Percentiles rank a stretch among this genome's conserved stretches.
Conservation (phyloP, 2,797 vertebrate species). For the Eulemur coronatus region DNA sequence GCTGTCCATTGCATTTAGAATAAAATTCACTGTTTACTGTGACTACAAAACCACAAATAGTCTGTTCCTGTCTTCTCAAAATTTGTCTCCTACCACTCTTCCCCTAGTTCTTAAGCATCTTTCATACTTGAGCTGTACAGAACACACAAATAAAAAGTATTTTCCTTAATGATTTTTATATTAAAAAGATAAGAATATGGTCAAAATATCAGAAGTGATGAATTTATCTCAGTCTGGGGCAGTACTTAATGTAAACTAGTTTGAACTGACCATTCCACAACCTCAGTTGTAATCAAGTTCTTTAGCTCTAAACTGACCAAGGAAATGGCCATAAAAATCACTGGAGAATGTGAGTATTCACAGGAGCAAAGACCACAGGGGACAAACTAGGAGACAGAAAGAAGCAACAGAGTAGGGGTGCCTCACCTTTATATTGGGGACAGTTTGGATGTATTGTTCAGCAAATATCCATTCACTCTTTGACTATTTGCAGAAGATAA, state of each 20-base stretch:
- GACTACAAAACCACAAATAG: background rate
- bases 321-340: background rate
- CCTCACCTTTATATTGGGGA: background rate
- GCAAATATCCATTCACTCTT: background rate
- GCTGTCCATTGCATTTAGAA: background rate
- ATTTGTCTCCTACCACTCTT: background rate
- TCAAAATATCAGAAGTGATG: background rate
- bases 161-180: constrained; percentile 26
- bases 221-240: background rate
- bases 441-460: background rate
- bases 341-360: background rate
- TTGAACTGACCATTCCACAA: background rate
- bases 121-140: background rate
- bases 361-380: background rate
- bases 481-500: background rate
- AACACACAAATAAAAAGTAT: background rate
- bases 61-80: background rate
- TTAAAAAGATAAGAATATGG: background rate
- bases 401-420: background rate
- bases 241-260: background rate
- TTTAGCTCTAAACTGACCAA: background rate
- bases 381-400: background rate
- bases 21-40: background rate
- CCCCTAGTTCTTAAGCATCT: background rate
- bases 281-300: background rate